Evolutionary conservation across 2,888 invertebrate species (phyloP), one percentile per base, ranked within the genome.

Genomic region (Cheilosia vernalis): DNA sequence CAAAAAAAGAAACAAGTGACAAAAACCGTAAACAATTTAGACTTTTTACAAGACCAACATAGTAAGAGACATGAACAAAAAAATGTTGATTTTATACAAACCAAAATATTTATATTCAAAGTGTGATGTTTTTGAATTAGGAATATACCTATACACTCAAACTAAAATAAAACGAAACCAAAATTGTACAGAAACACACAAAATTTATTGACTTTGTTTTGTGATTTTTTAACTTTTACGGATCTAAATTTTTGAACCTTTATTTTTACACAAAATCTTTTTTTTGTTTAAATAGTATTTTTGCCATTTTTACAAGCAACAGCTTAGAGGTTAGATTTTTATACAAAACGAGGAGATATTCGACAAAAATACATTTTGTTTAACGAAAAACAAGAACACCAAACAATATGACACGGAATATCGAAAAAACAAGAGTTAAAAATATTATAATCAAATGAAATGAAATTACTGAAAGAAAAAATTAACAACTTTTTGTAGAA

Each of bases 31-130:
- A 37, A 79, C 44, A 69, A 72, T 69, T 69, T 69, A 84, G 84
- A 84, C 84, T 84, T 79, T 70, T 80, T 73, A 83, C 66, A 77
- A 85, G 85, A 85, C 85, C 85, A 85, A 85, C 37, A 66, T 58
- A 76, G 58, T 70, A 53, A 76, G 42, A 66, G 49, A 77, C 67
- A 81, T 56, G 69, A 64, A 69, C 56, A 60, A 56, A 56, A 49
- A 47, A 44, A 9, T 15, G 7, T 78, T 56, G 56, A 64, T 79
- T 79, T 69, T 55, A 15, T 53, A 60, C n/a, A 61, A 13, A 61
- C 17, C 17, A 72, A 72, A 27, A 47, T 60, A 60, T 70, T 37
- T 40, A 60, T 33, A 63, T 61, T 69, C 56, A 56, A 60, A 63
- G 81, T 85, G 76, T 81, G 80, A 81, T 81, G 77, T 81, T 85